Evolutionary conservation across 2,888 invertebrate species (phyloP), one percentile per base, ranked within the genome.

Genomic region (Acrobeloides nanus): DNA sequence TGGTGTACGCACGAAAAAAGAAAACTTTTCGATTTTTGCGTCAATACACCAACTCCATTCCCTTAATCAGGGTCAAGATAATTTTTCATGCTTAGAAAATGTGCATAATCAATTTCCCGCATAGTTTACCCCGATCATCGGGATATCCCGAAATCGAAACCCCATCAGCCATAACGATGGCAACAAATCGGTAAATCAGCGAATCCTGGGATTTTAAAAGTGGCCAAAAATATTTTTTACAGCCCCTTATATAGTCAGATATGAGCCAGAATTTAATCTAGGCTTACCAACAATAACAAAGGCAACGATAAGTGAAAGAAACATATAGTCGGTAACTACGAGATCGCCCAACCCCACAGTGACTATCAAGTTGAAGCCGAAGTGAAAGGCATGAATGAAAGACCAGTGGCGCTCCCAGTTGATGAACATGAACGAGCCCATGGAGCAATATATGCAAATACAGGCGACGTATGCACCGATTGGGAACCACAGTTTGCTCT

Each of bases 401-500:
- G 66, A 62, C 72, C 73, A 74, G 20, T 55, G 55, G 35, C 63
- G 55, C 48, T 74, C 70, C 70, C 70, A 72, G 40, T 60, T 68
- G 53, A 68, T 69, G 46, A 73, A 73, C 72, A 73, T 68, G 6
- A 65, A 61, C 5, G 73, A 71, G 5, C 73, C 73, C 61, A 73
- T 62, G 25, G 68, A 68, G 55, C 73, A 73, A 56, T 73, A 73
- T 20, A 71, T 49, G 47, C 72, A 71, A 38, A 73, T 74, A 46
- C 70, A 68, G 12, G 64, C 55, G n/a, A 73, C 73, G 39, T 74
- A 73, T 44, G 71, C 72, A 37, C 68, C 68, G 31, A 73, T 73
- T 3, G 73, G 73, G 53, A 73, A 73, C 73, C 73, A 73, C n/a
- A 73, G 56, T 20, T 65, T 68, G n/a, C n/a, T n/a, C n/a, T n/a